Conservation (phyloP, 1,140 invertebrate genomes). For the Dendrolimus kikuchii region DNA sequence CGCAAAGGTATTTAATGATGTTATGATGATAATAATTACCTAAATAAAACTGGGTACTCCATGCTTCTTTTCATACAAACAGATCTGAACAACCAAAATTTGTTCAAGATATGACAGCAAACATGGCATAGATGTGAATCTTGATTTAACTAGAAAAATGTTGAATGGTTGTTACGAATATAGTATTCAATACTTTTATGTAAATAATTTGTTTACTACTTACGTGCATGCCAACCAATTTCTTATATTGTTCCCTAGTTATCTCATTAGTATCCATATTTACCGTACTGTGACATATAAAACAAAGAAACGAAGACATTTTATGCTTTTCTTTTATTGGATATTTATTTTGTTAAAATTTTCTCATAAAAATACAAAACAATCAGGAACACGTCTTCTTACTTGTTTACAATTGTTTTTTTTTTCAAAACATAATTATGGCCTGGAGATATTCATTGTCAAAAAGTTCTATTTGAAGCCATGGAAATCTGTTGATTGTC, state of each 20-base stretch:
- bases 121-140: slow-evolving; percentile 50
- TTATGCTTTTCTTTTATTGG: background rate
- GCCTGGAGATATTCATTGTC: no score
- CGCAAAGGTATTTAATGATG: background rate
- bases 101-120: slow-evolving; percentile 47
- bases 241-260: slow-evolving; percentile 48
- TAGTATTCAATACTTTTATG: no score
- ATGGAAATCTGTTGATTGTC: no score
- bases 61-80: slow-evolving; percentile 46
- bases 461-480: no score
- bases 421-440: no score
- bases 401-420: no score
- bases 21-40: slow-evolving; percentile 19
- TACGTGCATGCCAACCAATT: slow-evolving; percentile 50
- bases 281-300: slow-evolving; percentile 48
- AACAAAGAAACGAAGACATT: slow-evolving; percentile 57
- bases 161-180: no score
- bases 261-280: slow-evolving; percentile 41
- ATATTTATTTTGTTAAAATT: no score
- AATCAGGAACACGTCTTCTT: no score
- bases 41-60: slow-evolving; percentile 48
- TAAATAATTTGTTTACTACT: slow-evolving; percentile 8
- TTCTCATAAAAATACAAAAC: no score
- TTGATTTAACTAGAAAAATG: slow-evolving; percentile 33
- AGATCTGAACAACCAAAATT: slow-evolving; percentile 39